Evolutionary conservation across 2,113 vertebrate genomes (phyloP).

Genomic region (Vireo altiloquus): DNA sequence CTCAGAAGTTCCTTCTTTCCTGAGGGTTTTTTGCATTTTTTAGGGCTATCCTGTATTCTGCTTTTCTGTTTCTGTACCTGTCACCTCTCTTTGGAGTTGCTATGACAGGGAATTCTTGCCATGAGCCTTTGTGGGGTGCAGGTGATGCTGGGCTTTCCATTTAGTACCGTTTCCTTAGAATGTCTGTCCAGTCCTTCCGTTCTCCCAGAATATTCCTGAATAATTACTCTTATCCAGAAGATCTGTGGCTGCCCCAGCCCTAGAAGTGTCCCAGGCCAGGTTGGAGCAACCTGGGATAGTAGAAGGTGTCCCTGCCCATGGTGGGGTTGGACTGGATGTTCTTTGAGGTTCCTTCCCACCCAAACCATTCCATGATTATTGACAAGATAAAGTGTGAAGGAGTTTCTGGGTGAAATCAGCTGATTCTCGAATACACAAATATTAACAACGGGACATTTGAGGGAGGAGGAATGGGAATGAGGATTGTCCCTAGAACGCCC

Average conservation of each 20-base stretch:
- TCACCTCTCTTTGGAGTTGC: background rate
- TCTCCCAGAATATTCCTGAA: background rate
- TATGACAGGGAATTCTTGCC: fast-evolving
- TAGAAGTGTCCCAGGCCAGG: background rate
- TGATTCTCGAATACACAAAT: background rate
- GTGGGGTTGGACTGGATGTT: background rate
- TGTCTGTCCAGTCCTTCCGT: background rate
- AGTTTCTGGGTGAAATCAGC: background rate
- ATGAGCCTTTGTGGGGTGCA: fast-evolving
- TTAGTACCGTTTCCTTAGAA: fast-evolving
- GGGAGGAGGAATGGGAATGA: background rate
- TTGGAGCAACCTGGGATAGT: background rate
- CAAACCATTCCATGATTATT: background rate
- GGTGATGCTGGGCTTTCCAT: background rate
- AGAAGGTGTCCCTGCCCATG: background rate
- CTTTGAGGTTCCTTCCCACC: background rate
- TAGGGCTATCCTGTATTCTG: background rate
- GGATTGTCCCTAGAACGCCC: background rate
- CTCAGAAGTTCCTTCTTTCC: background rate
- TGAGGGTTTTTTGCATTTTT: background rate
- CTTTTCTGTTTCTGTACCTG: background rate
- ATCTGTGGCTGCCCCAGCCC: background rate
- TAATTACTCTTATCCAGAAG: background rate
- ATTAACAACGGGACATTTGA: background rate
- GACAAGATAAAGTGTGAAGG: background rate